A percentile compares a stretch with the other conserved stretches of the same genome.
These are phyloP conservation scores for Hyphantria cunea DNA, from an alignment of 1,140 invertebrate genomes.

Conservation along the genomic window DNA sequence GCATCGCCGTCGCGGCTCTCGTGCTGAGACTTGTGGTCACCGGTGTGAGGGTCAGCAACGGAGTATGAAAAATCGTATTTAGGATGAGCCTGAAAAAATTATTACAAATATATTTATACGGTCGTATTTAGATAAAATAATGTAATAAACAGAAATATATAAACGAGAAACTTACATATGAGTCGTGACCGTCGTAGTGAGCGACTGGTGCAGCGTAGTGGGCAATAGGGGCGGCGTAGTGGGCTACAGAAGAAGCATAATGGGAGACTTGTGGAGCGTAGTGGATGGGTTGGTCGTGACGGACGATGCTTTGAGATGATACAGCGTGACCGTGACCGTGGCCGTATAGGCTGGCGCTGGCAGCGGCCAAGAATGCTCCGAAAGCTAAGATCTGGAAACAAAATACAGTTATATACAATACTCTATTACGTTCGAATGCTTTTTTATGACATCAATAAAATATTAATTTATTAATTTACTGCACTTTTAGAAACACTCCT, in stretches of 20 bases:
- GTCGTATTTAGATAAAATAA: not conserved
- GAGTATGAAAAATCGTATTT: constrained; percentile 81
- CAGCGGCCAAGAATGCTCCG: constrained; percentile 52
- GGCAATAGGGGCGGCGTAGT: constrained; percentile 34
- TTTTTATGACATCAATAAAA: too few species aligned
- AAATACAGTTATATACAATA: too few species aligned
- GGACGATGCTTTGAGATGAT: constrained; percentile 71
- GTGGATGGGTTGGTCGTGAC: constrained; percentile 57
- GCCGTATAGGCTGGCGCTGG: constrained; percentile 49
- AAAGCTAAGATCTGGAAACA: constrained; percentile 48
- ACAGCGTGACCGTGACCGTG: constrained; percentile 50
- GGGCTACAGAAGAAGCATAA: constrained; percentile 34
- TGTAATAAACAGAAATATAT: not conserved
- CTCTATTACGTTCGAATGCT: too few species aligned
- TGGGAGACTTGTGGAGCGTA: constrained; percentile 27
- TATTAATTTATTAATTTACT: too few species aligned
- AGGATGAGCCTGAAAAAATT: constrained; percentile 45
- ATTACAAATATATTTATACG: not conserved
- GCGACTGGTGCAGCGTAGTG: constrained; percentile 46
- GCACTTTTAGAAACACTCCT: too few species aligned
- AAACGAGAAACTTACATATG: constrained; percentile 48
- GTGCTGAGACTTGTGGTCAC: constrained; percentile 63
- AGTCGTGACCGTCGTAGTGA: constrained; percentile 54
- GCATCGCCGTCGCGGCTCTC: constrained; percentile 61
- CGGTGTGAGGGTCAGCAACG: constrained; percentile 75